Conservation (phyloP, 2,888 invertebrate genomes). For the Cantharis nigra region DNA sequence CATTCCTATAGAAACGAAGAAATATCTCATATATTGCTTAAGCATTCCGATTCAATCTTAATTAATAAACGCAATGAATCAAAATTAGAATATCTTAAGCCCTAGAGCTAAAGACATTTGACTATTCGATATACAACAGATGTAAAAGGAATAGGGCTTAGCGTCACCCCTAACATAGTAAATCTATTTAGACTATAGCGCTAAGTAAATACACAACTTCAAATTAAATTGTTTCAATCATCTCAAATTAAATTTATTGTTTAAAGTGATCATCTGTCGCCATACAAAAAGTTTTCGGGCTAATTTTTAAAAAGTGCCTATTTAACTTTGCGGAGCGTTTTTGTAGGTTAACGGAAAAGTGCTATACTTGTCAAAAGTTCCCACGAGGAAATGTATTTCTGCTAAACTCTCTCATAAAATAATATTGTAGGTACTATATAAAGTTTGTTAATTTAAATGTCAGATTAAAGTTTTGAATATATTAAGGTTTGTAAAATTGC, state of each 20-base stretch:
- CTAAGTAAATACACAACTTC: slow-evolving; percentile 4
- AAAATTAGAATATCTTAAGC: neutral
- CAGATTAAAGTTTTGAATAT: neutral
- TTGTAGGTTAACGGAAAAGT: neutral
- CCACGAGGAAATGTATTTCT: neutral
- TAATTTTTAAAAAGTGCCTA: neutral
- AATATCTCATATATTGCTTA: neutral
- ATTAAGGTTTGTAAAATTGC: neutral
- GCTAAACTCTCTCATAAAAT: neutral
- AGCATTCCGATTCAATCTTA: neutral
- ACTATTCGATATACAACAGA: neutral
- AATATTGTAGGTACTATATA: neutral
- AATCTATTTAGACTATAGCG: slow-evolving; percentile 11
- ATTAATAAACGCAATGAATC: neutral
- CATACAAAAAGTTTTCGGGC: neutral
- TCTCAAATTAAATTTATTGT: neutral
- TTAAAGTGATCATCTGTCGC: neutral
- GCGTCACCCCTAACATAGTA: slow-evolving; percentile 4
- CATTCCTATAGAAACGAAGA: neutral
- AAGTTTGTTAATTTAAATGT: neutral
- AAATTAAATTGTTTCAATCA: slow-evolving; percentile 1
- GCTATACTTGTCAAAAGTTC: neutral
- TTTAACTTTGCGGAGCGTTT: neutral
- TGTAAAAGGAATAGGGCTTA: slow-evolving; percentile 8
- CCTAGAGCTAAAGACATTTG: neutral